phyloP scores from a whole-genome alignment of 2,888 invertebrate species.

The Epinotia demarniana region DNA sequence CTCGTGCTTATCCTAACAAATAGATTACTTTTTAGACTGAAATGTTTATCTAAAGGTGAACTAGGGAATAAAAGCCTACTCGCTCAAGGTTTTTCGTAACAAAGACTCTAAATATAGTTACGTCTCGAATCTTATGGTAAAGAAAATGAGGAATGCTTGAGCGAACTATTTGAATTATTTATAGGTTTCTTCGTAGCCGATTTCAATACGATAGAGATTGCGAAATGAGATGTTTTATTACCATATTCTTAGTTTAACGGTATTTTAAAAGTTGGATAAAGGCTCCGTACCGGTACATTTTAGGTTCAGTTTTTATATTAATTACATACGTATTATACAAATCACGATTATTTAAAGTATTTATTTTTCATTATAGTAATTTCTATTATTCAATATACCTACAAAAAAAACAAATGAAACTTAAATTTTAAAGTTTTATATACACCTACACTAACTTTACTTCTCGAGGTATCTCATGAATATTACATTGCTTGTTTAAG shows the following conservation, averaged over 20 bases:
- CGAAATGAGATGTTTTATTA: slow-evolving; percentile 6
- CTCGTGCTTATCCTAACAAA: slow-evolving; percentile 1
- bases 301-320: too few species aligned
- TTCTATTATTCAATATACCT: too few species aligned
- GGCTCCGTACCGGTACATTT: too few species aligned
- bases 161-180: slow-evolving; percentile 37
- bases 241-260: slow-evolving; percentile 10
- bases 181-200: slow-evolving; percentile 17
- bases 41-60: slow-evolving; percentile 6
- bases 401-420: too few species aligned
- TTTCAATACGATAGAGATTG: slow-evolving; percentile 18
- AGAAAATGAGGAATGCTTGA: slow-evolving; percentile 25
- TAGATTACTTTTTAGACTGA: slow-evolving; percentile 19
- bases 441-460: too few species aligned
- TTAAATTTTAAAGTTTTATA: too few species aligned
- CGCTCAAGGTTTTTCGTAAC: slow-evolving; percentile 11
- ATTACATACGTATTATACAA: background rate
- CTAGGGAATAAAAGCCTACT: background rate
- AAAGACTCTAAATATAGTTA: slow-evolving; percentile 38
- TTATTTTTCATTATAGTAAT: too few species aligned
- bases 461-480: too few species aligned
- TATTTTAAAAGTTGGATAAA: slow-evolving; percentile 7
- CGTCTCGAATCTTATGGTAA: slow-evolving; percentile 8
- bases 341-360: background rate
- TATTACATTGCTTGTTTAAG: too few species aligned